These are phyloP conservation scores for Papilio helenus DNA, from an alignment of 1,140 invertebrate genomes.

Conservation along the genomic window DNA sequence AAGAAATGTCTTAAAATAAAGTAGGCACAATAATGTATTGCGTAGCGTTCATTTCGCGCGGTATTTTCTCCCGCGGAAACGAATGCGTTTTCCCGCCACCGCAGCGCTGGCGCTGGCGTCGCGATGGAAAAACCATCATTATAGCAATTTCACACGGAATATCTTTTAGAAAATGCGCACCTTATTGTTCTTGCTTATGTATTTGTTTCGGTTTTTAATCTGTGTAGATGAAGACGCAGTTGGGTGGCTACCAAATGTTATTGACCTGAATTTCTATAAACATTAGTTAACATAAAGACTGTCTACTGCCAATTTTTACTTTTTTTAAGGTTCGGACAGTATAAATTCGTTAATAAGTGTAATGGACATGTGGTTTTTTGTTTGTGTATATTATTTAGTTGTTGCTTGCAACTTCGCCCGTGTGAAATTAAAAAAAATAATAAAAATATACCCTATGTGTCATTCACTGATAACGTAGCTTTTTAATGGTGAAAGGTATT, in stretches of 20 bases:
- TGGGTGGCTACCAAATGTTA: background rate
- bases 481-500: no score
- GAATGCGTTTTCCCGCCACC: background rate
- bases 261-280: background rate
- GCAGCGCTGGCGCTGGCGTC: background rate
- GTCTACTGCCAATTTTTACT: no score
- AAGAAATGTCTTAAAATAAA: no score
- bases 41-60: background rate
- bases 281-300: no score
- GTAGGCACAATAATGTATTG: background rate
- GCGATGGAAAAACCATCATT: constrained; percentile 24
- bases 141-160: constrained; percentile 26
- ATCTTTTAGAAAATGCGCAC: constrained; percentile 26
- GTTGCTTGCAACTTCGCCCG: no score
- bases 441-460: no score
- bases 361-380: no score
- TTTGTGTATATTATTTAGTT: no score
- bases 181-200: constrained; percentile 27
- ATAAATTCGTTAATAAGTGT: no score
- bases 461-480: no score
- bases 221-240: background rate
- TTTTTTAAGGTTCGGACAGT: no score
- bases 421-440: no score
- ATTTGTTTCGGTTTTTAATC: constrained; percentile 27
- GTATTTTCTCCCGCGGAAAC: constrained; percentile 9